A percentile compares a stretch with the other conserved stretches of the same genome.
phyloP scores from a whole-genome alignment of 1,140 invertebrate species.

The Caenorhabditis brenneri region DNA sequence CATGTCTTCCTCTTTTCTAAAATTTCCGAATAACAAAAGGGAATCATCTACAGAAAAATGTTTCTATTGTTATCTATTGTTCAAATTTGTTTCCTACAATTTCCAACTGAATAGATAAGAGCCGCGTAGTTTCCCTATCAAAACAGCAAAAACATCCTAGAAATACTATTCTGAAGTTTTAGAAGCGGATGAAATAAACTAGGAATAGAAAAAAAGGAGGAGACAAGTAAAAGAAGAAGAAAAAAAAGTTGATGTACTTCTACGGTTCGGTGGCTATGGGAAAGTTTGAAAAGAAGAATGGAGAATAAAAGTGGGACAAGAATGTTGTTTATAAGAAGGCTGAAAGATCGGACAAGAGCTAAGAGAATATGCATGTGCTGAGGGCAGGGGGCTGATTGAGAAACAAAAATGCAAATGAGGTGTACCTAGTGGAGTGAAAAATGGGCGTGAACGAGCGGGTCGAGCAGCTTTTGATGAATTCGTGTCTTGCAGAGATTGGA shows the following conservation, averaged over 20 bases:
- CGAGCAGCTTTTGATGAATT: not conserved
- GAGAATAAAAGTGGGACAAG: not conserved
- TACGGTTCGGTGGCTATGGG: constrained; percentile 7
- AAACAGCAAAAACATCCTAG: no score
- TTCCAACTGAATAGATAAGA: no score
- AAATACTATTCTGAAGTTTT: no score
- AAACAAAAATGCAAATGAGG: constrained; percentile 23
- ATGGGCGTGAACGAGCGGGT: not conserved
- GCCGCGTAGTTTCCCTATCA: no score
- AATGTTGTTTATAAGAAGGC: not conserved
- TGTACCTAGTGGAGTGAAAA: constrained; percentile 24
- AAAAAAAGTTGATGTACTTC: constrained; percentile 18
- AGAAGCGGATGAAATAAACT: not conserved
- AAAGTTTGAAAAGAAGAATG: not conserved
- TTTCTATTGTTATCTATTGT: no score
- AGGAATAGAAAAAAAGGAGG: not conserved
- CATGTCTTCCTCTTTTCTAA: not conserved
- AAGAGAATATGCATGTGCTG: not conserved
- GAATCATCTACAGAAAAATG: no score
- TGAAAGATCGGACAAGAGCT: not conserved
- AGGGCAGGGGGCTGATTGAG: not conserved
- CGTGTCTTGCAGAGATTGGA: not conserved
- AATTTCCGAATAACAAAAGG: no score
- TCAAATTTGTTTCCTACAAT: no score
- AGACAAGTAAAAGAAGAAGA: not conserved